Conservation (phyloP, 2,113 vertebrate species). For the Lutjanus erythropterus region DNA sequence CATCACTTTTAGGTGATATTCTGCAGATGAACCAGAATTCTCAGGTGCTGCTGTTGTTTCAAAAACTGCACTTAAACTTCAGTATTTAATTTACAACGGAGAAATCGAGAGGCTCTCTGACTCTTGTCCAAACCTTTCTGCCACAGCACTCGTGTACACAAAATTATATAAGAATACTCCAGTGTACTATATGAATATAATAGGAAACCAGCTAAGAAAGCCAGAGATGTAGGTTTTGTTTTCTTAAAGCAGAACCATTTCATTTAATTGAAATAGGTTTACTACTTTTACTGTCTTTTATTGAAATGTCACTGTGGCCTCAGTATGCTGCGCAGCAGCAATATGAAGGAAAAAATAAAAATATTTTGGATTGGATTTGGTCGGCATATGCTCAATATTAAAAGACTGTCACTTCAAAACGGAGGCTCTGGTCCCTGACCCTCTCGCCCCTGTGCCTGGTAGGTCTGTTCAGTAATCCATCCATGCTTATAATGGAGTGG, state of each 20-base stretch:
- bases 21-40: neutral
- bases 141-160: neutral
- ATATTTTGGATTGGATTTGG: neutral
- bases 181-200: neutral
- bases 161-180: neutral
- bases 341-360: neutral
- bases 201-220: neutral
- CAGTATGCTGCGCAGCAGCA: neutral
- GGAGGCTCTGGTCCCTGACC: neutral
- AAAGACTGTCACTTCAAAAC: slow-evolving; percentile 1
- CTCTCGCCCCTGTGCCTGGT: neutral
- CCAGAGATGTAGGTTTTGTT: neutral
- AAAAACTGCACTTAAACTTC: neutral
- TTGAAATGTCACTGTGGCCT: neutral
- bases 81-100: neutral
- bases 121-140: neutral
- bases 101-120: neutral
- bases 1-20: too few species aligned
- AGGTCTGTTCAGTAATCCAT: neutral
- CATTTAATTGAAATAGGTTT: neutral
- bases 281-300: neutral
- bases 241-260: neutral
- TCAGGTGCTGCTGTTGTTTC: neutral
- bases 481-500: slow-evolving; percentile 7
- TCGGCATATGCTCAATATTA: neutral